phyloP scores from a whole-genome alignment of 2,797 vertebrate species.

The Sarcoramphus papa region DNA sequence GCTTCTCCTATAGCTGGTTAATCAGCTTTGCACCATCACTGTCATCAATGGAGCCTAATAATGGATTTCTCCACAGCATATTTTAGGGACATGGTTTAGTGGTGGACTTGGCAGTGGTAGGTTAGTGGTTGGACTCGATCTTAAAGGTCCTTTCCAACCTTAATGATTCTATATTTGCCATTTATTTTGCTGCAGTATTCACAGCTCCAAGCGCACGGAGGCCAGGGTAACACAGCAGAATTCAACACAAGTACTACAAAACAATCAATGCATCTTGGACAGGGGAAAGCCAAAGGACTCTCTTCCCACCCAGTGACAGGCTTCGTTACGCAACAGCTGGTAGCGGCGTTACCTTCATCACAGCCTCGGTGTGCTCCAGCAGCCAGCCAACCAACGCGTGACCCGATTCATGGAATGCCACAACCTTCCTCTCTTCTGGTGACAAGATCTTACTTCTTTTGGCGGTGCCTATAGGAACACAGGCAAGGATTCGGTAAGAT shows the following conservation, averaged over 20 bases:
- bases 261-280: rapidly evolving
- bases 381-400: constrained; percentile 94
- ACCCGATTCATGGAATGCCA: constrained; percentile 94
- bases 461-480: constrained; percentile 80
- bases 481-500: rapidly evolving
- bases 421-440: constrained; percentile 90
- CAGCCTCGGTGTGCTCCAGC: constrained; percentile 94
- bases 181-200: not conserved
- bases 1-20: not conserved
- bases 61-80: not conserved
- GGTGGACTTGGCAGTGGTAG: not conserved
- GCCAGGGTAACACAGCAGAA: not conserved
- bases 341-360: constrained; percentile 84
- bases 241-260: not conserved
- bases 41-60: not conserved
- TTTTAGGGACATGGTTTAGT: not conserved
- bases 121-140: not conserved
- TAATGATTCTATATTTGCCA: not conserved
- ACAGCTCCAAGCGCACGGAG: not conserved
- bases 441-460: constrained; percentile 94
- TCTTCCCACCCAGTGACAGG: not conserved
- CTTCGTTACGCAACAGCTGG: not conserved
- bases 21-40: not conserved
- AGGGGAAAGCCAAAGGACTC: not conserved
- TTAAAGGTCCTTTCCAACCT: not conserved